Evolutionary conservation across 1,140 invertebrate species (phyloP), one percentile per base, ranked within the genome.

Genomic region (Drosophila hydei): DNA sequence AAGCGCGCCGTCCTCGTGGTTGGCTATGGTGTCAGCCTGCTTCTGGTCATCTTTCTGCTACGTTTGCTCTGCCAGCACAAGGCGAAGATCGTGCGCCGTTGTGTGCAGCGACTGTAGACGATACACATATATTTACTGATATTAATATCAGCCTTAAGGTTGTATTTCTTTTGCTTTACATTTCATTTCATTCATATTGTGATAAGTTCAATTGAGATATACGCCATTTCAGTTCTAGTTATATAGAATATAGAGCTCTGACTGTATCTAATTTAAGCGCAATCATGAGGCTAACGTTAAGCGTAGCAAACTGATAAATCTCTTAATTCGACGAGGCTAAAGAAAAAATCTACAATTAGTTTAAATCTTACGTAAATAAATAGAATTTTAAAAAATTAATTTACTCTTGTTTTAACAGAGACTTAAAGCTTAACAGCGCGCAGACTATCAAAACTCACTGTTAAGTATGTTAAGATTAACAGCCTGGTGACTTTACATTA

Each of bases 41-140:
- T 91, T 4, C 55, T 91, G 18, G 33, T 88, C 21, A 36, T 83
- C 21, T 90, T 84, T 12, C 64, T 90, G 30, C 27, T 89, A 18
- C 65, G 77, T 3, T 79, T 88, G 25, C 58, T 89, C 59, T 91
- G 81, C 51, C 58, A 77, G 54, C 85, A 91, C 56, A 91, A 91
- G 75, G 89, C 88, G 4, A 91, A 91, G 58, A 75, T 89, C 52
- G 90, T 89, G 27, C 62, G 88, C 5, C 77, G 88, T 12, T 90
- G 89, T 60, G 84, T 90, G 23, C 88, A 90, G 58, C 85, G 80
- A n/a, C 48, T 90, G 60, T 90, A 90, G 51, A 33, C 7, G n/a
- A 19, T 12, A 40, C 18, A 7, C 1, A 33, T 11, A 11, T 33
- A 33, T 33, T 33, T 11, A 23, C n/a, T 11, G n/a, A 11, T 47